These are phyloP conservation scores for Nemopilema nomurai DNA, from an alignment of 30 jellyfish, hydroid and myxozoan genomes.

Conservation along the genomic window DNA sequence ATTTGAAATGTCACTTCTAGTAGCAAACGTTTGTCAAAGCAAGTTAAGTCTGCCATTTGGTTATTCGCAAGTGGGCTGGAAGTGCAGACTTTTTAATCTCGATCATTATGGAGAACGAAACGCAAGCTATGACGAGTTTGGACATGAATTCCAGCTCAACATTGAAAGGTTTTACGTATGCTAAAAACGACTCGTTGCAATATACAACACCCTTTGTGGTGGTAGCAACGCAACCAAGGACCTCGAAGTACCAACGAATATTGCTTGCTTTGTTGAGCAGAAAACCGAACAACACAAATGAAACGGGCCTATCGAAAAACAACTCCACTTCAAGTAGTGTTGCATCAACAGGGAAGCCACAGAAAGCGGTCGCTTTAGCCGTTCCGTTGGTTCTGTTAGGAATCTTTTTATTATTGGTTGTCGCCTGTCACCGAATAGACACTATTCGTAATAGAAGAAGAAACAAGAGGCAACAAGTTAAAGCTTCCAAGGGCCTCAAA, in stretches of 20 bases:
- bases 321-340: background rate
- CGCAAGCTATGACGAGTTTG: background rate
- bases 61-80: no score
- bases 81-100: no score
- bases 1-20: background rate
- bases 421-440: slow-evolving; percentile 31
- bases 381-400: slow-evolving; percentile 53
- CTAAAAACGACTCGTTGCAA: background rate
- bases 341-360: background rate
- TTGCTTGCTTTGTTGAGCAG: slow-evolving; percentile 7
- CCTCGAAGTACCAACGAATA: slow-evolving; percentile 54
- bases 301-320: background rate
- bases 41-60: background rate
- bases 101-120: background rate
- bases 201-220: background rate
- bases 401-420: slow-evolving; percentile 25
- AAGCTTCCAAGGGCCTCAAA: background rate
- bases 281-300: background rate
- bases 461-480: background rate
- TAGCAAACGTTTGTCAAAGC: background rate
- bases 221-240: background rate
- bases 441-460: slow-evolving; percentile 20
- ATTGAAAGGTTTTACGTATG: background rate
- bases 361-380: slow-evolving; percentile 14
- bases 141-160: background rate